Evolutionary conservation across 2,797 vertebrate species (phyloP).

Genomic region (Macrochelys suwanniensis): DNA sequence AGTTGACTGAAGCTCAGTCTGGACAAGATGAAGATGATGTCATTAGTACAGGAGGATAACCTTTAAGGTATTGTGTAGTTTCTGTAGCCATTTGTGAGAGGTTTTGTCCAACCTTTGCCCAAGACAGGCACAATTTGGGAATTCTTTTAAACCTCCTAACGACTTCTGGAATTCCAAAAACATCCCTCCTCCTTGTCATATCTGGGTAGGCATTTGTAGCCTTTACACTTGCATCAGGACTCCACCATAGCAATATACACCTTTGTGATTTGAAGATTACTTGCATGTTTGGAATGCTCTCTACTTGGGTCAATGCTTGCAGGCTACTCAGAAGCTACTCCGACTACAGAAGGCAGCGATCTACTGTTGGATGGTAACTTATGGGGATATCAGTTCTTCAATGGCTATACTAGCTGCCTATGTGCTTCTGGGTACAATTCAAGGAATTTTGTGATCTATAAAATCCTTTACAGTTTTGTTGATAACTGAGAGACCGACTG

Average conservation of each 20-base stretch:
- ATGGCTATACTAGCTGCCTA: background rate
- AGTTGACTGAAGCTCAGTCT: background rate
- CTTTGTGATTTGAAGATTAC: background rate
- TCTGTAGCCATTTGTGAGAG: no score
- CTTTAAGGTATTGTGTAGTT: no score
- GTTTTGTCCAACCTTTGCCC: background rate
- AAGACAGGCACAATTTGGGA: constrained; percentile 21
- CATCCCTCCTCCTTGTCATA: background rate
- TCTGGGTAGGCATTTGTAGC: constrained; percentile 9
- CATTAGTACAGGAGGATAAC: no score
- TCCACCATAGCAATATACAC: background rate
- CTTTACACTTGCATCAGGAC: constrained; percentile 15
- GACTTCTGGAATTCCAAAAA: constrained; percentile 30
- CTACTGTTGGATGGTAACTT: rapidly evolving
- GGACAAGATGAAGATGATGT: rapidly evolving
- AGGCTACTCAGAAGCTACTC: rapidly evolving
- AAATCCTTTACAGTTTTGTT: no score
- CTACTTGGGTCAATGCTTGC: rapidly evolving
- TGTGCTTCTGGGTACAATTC: no score
- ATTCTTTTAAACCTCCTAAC: constrained; percentile 3
- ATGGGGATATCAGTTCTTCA: background rate
- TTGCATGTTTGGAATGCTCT: background rate
- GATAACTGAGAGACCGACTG: background rate
- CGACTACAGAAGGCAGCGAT: background rate
- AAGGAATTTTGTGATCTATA: no score